Evolutionary conservation across 1,140 invertebrate genomes (phyloP).

Genomic region (Drosophila sp.): DNA sequence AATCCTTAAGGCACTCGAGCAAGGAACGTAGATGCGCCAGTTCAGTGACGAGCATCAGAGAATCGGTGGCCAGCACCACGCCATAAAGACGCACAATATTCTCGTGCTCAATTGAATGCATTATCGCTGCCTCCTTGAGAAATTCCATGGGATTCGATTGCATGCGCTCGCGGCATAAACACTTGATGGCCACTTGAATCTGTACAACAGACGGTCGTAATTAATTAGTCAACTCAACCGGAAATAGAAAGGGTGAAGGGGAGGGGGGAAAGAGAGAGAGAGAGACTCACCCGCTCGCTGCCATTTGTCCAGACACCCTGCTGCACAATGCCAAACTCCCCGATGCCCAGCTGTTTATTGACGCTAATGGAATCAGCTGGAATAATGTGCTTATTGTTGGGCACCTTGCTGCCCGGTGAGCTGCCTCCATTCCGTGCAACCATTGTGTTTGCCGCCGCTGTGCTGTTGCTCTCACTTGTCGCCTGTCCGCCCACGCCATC

Average conservation of each 20-base stretch:
- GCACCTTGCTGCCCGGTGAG: slow-evolving; percentile 86
- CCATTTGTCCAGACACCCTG: slow-evolving; percentile 99
- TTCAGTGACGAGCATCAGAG: slow-evolving; percentile 98
- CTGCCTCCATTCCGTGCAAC: slow-evolving; percentile 52
- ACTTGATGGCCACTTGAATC: slow-evolving; percentile 99
- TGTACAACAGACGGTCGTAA: slow-evolving; percentile 72
- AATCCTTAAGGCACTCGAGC: slow-evolving; percentile 97
- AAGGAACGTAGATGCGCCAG: slow-evolving; percentile 97
- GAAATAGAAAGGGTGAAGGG: slow-evolving; percentile 16
- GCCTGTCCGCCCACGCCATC: slow-evolving; percentile 84
- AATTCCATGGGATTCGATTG: slow-evolving; percentile 98
- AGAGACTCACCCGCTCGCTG: slow-evolving; percentile 91
- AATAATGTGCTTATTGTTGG: slow-evolving; percentile 96
- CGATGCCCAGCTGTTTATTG: slow-evolving; percentile 97
- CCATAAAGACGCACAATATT: slow-evolving; percentile 98
- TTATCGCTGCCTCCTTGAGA: slow-evolving; percentile 98
- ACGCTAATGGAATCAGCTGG: slow-evolving; percentile 96
- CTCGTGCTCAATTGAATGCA: slow-evolving; percentile 98
- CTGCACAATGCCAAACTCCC: slow-evolving; percentile 98
- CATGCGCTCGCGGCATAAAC: slow-evolving; percentile 96
- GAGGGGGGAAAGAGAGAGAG: background rate
- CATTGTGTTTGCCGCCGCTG: slow-evolving; percentile 54
- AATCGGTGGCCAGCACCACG: slow-evolving; percentile 97
- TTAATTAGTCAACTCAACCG: slow-evolving; percentile 37
- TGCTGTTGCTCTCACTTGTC: slow-evolving; percentile 74